These are phyloP conservation scores for Caenorhabditis tropicalis DNA, from an alignment of 1,140 invertebrate genomes.

Conservation along the genomic window DNA sequence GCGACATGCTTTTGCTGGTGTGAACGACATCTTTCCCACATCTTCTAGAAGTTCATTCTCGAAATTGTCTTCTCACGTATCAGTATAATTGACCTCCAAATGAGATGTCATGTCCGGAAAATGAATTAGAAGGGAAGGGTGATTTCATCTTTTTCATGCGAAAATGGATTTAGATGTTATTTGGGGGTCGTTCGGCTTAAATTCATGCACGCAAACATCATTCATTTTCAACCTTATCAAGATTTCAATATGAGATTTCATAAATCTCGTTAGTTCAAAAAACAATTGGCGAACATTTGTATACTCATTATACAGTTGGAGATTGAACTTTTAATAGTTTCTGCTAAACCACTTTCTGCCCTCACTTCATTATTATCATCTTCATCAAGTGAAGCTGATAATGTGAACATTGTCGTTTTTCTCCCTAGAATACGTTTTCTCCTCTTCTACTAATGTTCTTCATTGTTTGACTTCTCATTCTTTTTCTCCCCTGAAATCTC, in stretches of 20 bases:
- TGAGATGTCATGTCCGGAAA: background rate
- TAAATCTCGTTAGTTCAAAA: too few relatives aligned
- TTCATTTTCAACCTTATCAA: too few relatives aligned
- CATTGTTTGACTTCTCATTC: background rate
- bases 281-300: too few relatives aligned
- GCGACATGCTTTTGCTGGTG: conserved; percentile 23
- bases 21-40: background rate
- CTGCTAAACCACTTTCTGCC: background rate
- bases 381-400: background rate
- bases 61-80: background rate
- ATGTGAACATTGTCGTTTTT: background rate
- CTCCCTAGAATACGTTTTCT: background rate
- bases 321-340: conserved; percentile 22
- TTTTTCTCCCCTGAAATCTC: too few relatives aligned
- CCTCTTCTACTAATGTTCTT: background rate
- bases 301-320: too few relatives aligned
- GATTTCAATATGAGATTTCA: too few relatives aligned
- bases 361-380: background rate
- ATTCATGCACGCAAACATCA: background rate
- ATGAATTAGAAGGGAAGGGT: background rate
- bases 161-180: background rate
- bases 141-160: background rate
- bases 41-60: background rate
- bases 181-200: background rate
- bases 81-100: conserved; percentile 6